phyloP scores from a whole-genome alignment of 1,140 invertebrate species.

The Saxidomus purpurata region DNA sequence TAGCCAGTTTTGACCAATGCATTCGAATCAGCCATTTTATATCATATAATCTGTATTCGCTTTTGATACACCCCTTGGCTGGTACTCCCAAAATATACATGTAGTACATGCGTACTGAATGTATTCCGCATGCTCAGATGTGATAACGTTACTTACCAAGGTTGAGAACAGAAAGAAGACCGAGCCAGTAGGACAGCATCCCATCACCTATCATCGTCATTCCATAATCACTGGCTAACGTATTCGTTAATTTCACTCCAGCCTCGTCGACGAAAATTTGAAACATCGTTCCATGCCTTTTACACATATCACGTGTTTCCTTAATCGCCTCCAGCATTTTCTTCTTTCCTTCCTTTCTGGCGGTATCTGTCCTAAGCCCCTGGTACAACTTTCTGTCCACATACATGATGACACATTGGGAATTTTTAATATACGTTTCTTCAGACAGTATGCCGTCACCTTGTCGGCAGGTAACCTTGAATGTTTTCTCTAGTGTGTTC shows the following conservation, averaged over 20 bases:
- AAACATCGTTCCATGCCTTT: not conserved
- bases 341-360: not conserved
- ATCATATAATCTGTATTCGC: too few relatives aligned
- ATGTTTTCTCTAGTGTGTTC: not conserved
- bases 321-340: not conserved
- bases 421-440: not conserved
- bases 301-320: not conserved
- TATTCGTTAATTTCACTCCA: not conserved
- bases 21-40: too few relatives aligned
- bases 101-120: too few relatives aligned
- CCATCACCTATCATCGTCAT: not conserved
- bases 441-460: not conserved
- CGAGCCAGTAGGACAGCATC: not conserved
- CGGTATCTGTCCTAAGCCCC: not conserved
- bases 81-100: too few relatives aligned
- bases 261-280: not conserved
- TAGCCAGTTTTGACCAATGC: too few relatives aligned
- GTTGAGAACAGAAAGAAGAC: too few relatives aligned
- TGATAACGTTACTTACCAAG: not conserved
- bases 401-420: not conserved
- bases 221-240: not conserved
- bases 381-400: not conserved
- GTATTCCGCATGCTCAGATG: too few relatives aligned
- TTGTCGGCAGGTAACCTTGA: not conserved
- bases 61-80: too few relatives aligned